Conservation (phyloP, 2,797 vertebrate species). For the Hemibagrus guttatus region DNA sequence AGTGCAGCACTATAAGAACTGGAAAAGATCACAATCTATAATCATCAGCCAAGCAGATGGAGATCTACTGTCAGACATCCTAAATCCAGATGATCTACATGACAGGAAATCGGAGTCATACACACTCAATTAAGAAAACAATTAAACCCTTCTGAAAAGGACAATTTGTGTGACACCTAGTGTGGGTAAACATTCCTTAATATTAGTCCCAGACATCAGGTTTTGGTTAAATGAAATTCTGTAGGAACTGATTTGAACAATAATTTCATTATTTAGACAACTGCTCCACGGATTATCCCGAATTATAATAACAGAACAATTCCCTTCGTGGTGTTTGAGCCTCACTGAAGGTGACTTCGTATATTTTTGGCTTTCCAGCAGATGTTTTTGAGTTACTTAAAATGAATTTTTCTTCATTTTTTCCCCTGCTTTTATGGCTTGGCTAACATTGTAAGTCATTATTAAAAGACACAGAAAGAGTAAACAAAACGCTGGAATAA, state of each 20-base stretch:
- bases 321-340: neutral
- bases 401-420: neutral
- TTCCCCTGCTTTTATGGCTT: neutral
- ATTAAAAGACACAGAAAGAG: constrained; percentile 7
- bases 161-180: neutral
- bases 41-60: neutral
- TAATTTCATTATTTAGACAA: neutral
- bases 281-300: neutral
- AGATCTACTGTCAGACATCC: neutral
- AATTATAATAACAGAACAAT: neutral
- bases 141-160: neutral
- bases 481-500: neutral
- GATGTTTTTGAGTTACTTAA: neutral
- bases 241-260: neutral
- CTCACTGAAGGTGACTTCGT: neutral
- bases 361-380: neutral
- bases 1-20: neutral
- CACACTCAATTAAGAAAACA: neutral
- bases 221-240: neutral
- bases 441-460: neutral
- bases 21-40: neutral
- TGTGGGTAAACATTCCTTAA: neutral
- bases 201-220: constrained; percentile 2
- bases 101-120: neutral
- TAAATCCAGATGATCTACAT: neutral